phyloP scores from a whole-genome alignment of 2,888 invertebrate species.

The Timema cristinae region DNA sequence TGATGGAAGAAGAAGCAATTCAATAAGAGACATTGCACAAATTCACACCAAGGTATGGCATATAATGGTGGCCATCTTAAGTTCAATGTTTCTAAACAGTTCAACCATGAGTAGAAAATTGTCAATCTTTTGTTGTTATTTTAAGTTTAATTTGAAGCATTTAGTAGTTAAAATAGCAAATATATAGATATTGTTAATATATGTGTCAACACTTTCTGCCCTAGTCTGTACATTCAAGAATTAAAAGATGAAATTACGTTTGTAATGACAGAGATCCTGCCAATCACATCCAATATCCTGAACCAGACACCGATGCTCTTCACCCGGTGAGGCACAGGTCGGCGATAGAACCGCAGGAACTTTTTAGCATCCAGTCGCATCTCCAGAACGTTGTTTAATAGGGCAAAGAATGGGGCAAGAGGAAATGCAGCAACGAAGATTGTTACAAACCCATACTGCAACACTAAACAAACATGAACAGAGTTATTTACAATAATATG shows the following conservation, averaged over 20 bases:
- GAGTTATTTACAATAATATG: too few relatives aligned
- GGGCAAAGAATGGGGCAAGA: slow-evolving; percentile 74
- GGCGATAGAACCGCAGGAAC: slow-evolving; percentile 65
- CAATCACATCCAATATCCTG: slow-evolving; percentile 67
- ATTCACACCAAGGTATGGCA: too few relatives aligned
- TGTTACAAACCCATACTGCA: slow-evolving; percentile 83
- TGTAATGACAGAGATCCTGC: slow-evolving; percentile 69
- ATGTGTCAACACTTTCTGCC: not conserved
- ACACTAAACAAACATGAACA: slow-evolving; percentile 52
- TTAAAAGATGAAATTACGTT: slow-evolving; percentile 56
- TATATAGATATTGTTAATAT: not conserved
- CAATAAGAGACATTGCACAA: too few relatives aligned
- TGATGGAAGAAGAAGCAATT: too few relatives aligned
- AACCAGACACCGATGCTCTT: slow-evolving; percentile 78
- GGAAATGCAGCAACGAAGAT: slow-evolving; percentile 85
- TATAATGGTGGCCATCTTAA: too few relatives aligned
- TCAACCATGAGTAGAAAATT: too few relatives aligned
- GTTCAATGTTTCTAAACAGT: too few relatives aligned
- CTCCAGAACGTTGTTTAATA: slow-evolving; percentile 78
- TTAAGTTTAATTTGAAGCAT: too few relatives aligned
- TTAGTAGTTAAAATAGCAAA: not conserved
- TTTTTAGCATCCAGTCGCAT: slow-evolving; percentile 80
- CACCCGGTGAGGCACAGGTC: slow-evolving; percentile 70
- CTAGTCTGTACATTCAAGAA: too few relatives aligned
- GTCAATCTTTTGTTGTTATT: too few relatives aligned